Percentiles rank a stretch among this genome's conserved stretches.
Conservation (phyloP, 2,113 vertebrate genomes). For the Tautogolabrus adspersus region DNA sequence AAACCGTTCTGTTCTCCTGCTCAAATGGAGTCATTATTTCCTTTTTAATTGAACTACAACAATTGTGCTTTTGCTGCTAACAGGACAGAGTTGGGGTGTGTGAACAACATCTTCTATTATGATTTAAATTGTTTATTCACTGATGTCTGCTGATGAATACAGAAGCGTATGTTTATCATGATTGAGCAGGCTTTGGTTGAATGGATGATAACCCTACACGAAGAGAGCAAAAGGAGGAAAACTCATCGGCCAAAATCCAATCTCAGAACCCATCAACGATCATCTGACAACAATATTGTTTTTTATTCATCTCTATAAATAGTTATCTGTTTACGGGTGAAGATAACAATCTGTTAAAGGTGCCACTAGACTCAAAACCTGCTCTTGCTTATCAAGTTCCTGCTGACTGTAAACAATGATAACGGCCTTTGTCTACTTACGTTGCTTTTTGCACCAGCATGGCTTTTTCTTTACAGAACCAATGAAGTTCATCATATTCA, state of each 20-base stretch:
- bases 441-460: too few relatives aligned
- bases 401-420: too few relatives aligned
- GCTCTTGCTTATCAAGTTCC: not conserved
- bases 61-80: not conserved
- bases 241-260: not conserved
- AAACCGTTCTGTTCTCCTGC: not conserved
- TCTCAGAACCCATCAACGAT: not conserved
- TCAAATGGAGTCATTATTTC: not conserved
- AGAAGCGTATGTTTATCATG: too few relatives aligned
- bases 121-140: not conserved
- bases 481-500: too few relatives aligned
- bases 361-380: not conserved
- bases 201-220: not conserved
- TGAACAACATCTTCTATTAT: too few relatives aligned
- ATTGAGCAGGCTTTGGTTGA: not conserved
- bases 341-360: not conserved
- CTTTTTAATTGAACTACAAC: slow-evolving; percentile 9
- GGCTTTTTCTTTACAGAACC: too few relatives aligned
- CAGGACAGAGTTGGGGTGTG: not conserved
- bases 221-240: not conserved
- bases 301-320: not conserved
- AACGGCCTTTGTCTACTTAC: too few relatives aligned
- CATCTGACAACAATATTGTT: not conserved
- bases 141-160: not conserved
- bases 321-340: not conserved